Evolutionary conservation across 2,888 invertebrate genomes (phyloP).

Genomic region (Chymomyza amoena): DNA sequence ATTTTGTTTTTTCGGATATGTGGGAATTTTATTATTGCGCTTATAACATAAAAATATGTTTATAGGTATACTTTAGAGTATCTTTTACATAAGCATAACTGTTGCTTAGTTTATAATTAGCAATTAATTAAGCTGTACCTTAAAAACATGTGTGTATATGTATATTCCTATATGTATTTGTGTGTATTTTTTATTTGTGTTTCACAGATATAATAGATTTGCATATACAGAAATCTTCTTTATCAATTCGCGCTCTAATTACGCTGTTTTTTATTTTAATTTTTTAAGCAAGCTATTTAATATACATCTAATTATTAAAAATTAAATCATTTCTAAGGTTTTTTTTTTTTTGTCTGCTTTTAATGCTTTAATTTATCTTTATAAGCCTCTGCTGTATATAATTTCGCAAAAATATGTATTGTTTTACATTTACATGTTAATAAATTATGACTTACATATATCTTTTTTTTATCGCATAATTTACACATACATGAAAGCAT

Average conservation of each 20-base stretch:
- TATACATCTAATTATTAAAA: slow-evolving; percentile 28
- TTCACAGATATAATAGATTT: slow-evolving; percentile 31
- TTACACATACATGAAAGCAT: slow-evolving; percentile 5
- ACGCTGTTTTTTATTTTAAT: slow-evolving; percentile 7
- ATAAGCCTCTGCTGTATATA: slow-evolving; percentile 52
- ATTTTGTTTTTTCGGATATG: slow-evolving; percentile 19
- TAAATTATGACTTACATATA: not conserved
- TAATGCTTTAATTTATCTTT: not conserved
- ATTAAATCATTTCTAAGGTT: slow-evolving; percentile 18
- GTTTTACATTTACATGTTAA: slow-evolving; percentile 7
- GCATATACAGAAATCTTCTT: not conserved
- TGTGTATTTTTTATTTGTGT: not conserved
- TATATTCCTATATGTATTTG: not conserved
- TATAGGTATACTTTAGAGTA: not conserved
- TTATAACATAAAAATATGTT: slow-evolving; percentile 18
- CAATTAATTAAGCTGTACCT: slow-evolving; percentile 43
- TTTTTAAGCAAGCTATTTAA: slow-evolving; percentile 31
- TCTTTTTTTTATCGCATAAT: not conserved
- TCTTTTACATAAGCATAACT: not conserved
- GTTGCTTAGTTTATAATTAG: not conserved
- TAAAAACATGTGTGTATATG: slow-evolving; percentile 26
- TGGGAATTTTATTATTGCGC: slow-evolving; percentile 33
- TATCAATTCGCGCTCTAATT: not conserved
- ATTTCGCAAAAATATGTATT: slow-evolving; percentile 69
- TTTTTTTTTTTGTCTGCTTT: slow-evolving; percentile 4